Conservation (phyloP, 2,888 invertebrate genomes). For the Agrochola circellaris region DNA sequence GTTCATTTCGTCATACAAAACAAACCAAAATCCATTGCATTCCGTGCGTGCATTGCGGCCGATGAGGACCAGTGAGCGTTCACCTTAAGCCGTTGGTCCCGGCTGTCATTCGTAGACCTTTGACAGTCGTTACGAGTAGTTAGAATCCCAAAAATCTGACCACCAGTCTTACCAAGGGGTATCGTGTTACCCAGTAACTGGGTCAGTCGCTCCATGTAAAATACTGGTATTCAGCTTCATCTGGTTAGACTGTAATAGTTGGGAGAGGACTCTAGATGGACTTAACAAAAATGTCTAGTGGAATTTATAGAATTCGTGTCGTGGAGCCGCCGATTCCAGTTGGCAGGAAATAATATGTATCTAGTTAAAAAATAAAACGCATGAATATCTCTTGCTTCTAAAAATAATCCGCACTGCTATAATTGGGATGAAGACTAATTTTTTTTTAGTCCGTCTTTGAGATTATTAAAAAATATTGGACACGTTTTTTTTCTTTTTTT, state of each 20-base stretch:
- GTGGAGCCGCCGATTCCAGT: background rate
- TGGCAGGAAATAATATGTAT: background rate
- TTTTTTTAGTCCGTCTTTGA: no score
- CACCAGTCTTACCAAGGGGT: background rate
- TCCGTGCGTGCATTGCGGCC: no score
- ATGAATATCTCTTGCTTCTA: conserved; percentile 2
- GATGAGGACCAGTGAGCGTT: no score
- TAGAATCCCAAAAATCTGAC: background rate
- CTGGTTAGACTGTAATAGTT: background rate
- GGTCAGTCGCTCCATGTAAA: background rate
- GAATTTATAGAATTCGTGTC: background rate
- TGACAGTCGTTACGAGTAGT: no score
- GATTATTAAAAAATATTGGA: no score
- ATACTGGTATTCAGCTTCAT: background rate
- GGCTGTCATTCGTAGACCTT: background rate
- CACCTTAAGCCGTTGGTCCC: no score
- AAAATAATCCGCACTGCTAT: background rate
- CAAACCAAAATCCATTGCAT: no score
- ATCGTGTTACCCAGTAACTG: background rate
- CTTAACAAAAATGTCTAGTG: background rate
- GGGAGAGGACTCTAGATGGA: background rate
- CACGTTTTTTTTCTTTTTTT: no score
- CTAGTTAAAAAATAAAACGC: background rate
- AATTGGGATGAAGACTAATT: no score
- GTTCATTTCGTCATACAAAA: no score